Conservation (phyloP, 2,113 vertebrate genomes). For the Ginglymostoma cirratum region DNA sequence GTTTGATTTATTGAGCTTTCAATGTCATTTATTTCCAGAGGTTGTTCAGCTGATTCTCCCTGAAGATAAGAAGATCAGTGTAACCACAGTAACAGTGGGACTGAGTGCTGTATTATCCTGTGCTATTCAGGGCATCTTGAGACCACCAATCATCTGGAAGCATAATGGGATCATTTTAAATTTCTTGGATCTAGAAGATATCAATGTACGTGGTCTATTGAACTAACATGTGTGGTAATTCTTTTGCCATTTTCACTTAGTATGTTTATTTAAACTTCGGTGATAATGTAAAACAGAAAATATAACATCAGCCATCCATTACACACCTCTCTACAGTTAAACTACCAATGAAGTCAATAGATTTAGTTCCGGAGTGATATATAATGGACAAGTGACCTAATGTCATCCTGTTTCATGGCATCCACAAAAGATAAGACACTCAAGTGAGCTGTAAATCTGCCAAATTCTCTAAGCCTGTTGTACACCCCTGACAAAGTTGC, state of each 20-base stretch:
- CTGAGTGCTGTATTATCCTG: slow-evolving; percentile 81
- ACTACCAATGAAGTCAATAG: neutral
- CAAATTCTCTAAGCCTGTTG: neutral
- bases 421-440: neutral
- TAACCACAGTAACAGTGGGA: slow-evolving; percentile 81
- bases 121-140: slow-evolving; percentile 70
- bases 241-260: neutral
- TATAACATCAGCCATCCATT: neutral
- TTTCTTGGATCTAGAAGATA: slow-evolving; percentile 86
- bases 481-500: neutral
- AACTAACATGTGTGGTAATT: neutral
- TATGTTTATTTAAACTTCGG: neutral
- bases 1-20: slow-evolving; percentile 10
- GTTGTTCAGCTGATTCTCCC: slow-evolving; percentile 77
- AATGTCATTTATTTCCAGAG: slow-evolving; percentile 59
- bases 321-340: no score
- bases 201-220: slow-evolving; percentile 65
- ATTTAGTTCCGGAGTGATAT: neutral
- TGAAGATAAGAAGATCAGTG: slow-evolving; percentile 64
- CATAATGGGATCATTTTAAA: slow-evolving; percentile 81
- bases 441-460: neutral
- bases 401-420: neutral
- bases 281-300: neutral
- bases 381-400: neutral
- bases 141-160: slow-evolving; percentile 86